Base-by-base conservation (phyloP, 2,797 vertebrate genomes). In the Ptychadena robeensis region DNA sequence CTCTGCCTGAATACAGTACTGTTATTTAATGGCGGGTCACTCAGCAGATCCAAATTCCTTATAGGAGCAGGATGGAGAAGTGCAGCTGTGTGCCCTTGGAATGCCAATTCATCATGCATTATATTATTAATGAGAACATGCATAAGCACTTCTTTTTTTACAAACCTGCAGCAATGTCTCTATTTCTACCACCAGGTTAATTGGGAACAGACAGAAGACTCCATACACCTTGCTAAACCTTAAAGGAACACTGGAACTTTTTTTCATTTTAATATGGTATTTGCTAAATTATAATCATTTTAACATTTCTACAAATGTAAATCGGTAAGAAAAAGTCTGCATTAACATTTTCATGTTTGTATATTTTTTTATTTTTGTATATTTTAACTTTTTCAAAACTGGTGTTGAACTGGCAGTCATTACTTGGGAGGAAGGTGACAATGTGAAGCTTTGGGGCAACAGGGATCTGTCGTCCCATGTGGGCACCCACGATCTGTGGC, bases 21-120 rank as follows among this genome's bases (percentile, higher is more conserved):
- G 73, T 82, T 76, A 70, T 82, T 82, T 76, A 25, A 82, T 69
- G 37, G 73, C 35, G 38, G 71, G 80, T 82, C 80, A 82, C 63
- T 77, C 25, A 37, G 22, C 28, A 44, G 32, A 77, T 77, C 66
- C 8, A n/a, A 65, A 77, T 69, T 77, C 73, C 73, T 76, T 71
- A 59, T 72, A 76, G 66, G 81, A 79, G 74, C 61, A 48, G 66
- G 44, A 72, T 71, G 28, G 40, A 32, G 81, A 70, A n/a, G 25
- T 65, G 59, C 81, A 78, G 57, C 81, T 83, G 74, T 35, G 37
- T 72, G 71, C 80, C 71, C 71, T 74, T 35, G 37, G 67, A 82
- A 71, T 66, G 67, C 38, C 65, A 61, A 78, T 83, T 83, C 68
- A 83, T 83, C 74, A 78, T 78, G 69, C 59, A 63, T 83, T 64